Evolutionary conservation across 2,888 invertebrate species (phyloP).

Genomic region (Muscina levida): DNA sequence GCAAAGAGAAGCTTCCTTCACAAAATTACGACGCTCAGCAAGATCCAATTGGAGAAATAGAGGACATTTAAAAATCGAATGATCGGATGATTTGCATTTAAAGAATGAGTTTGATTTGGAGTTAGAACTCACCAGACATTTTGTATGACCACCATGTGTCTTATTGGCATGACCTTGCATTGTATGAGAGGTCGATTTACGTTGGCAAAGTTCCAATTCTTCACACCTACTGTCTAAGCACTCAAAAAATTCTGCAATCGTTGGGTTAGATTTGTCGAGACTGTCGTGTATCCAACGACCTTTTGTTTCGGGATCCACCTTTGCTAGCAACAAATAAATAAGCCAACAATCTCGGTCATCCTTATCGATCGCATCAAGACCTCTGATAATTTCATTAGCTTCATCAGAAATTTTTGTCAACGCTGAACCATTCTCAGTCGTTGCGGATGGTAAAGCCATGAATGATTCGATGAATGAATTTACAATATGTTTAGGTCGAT

Average conservation of each 20-base stretch:
- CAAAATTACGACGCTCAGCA: conserved; percentile 30
- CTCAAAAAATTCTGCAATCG: conserved; percentile 41
- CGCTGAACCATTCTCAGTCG: background rate
- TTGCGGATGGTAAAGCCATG: no score
- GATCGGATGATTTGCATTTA: conserved; percentile 39
- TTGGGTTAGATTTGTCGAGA: conserved; percentile 22
- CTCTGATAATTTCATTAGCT: conserved; percentile 57
- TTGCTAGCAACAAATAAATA: conserved; percentile 49
- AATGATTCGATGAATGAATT: background rate
- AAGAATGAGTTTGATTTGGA: background rate
- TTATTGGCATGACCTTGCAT: background rate
- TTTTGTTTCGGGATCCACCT: conserved; percentile 48
- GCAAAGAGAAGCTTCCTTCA: no score
- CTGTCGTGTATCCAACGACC: conserved; percentile 51
- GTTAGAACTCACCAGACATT: conserved; percentile 37
- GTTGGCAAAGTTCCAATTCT: no score
- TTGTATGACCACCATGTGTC: no score
- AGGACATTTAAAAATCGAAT: conserved; percentile 41
- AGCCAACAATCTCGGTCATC: conserved; percentile 53
- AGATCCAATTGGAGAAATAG: conserved; percentile 22
- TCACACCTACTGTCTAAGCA: no score
- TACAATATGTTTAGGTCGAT: background rate
- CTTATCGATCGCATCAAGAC: conserved; percentile 48
- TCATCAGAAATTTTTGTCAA: conserved; percentile 58
- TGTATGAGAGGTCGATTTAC: no score